Base-by-base conservation (phyloP, 2,113 vertebrate genomes). In the Pelobates fuscus region DNA sequence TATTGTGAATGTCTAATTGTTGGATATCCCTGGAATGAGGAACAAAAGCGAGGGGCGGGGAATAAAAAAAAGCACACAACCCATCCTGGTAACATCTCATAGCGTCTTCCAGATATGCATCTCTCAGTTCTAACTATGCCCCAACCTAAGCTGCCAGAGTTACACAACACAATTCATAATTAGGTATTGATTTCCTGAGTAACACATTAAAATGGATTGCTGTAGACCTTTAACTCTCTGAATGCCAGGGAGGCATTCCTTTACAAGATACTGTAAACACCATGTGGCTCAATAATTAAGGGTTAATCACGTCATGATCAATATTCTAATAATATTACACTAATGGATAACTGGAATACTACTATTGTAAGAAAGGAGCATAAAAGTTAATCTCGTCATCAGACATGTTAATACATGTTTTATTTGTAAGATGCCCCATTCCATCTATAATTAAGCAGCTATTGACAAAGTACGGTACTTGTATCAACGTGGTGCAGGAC, bases 21-120 rank as follows among this genome's bases (percentile, higher is more conserved):
- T 23, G 37, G 62, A 65, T 14, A 41, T 44, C 62, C 41, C 62
- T 65, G 62, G 32, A 65, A 65, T 43, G 62, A 43, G 62, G 5
- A 65, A 41, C 8, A 65, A 41, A 43, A 43, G 20, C 3, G 37
- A 41, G 21, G 29, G 62, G 62, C 32, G 62, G 62, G 23, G 62
- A 65, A 32, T 15, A 43, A 21, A 30, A 37, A n/a, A 30, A 37
- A n/a, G 17, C n/a, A 37, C 30, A 21, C 29, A 37, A 25, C 26
- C 37, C 32, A 43, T 44, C 10, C 21, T 65, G 21, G 62, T 24
- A 20, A 41, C 20, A 14, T 65, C 60, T 63, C 29, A 32, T 32
- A 37, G 60, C 29, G 18, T 27, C 29, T 63, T 65, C 37, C 30
- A 65, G 5, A 43, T 15, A 29, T 49, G 44, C 17, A 49, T 63